Evolutionary conservation across 2,797 vertebrate species (phyloP), one percentile per base, ranked within the genome.

Genomic region (Anguilla megastoma): DNA sequence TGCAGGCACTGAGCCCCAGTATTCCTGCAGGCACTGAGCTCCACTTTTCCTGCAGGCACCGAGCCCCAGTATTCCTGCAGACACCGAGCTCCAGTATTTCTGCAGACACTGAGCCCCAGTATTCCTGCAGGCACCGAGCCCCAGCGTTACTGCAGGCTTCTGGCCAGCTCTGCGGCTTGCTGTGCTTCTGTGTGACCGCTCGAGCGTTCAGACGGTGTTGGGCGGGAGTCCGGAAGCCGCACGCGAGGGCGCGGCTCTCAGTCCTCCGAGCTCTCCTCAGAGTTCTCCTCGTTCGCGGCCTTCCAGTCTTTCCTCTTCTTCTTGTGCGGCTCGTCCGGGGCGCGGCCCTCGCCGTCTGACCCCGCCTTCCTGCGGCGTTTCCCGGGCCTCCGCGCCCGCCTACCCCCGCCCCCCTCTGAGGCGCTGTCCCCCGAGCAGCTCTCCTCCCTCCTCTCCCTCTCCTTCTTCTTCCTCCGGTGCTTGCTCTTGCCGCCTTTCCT

Each of bases 281-380:
- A 97, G 48, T 96, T 96, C 84, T 96, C 96, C 85, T 97, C 96
- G 0, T 95, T 96, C 0, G 95, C 96, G 84, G 96, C 97, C 90
- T 96, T 98, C 97, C 97, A 98, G 94, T 98, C 96, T 94, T 97
- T 98, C 91, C 97, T 95, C 93, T 94, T 97, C 92, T 93, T 97
- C 90, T 95, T 97, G 79, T 92, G 92, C 0, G 88, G 91, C 86
- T 94, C 91, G 89, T 84, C 84, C 86, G 90, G 83, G 83, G 48
- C 83, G 50, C n/a, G 83, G 48, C 50, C 10, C 24, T 56, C 50
- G 10, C 52, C 36, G 48, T 84, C 93, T 90, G 91, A 92, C 86
- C 85, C 33, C 8, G 91, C 92, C 86, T 93, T 92, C 33, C 87
- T 91, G 71, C 92, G 95, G 88, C 94, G 94, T 95, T 94, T 96